Percentiles rank a stretch among this genome's conserved stretches.
Conservation (phyloP, 2,797 vertebrate species). For the Loriculus beryllinus region DNA sequence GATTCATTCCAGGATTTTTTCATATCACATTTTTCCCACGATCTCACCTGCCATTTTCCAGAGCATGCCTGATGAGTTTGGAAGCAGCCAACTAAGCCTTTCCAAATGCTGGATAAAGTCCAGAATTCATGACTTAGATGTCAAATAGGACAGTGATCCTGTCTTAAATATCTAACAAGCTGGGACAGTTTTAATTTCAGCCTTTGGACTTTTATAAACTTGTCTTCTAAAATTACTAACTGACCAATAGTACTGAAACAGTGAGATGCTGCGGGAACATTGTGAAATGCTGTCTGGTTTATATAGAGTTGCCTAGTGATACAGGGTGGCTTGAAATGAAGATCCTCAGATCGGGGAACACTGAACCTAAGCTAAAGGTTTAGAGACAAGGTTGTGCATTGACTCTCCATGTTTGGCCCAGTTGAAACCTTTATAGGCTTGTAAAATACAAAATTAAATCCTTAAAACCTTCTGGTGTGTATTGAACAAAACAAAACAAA, state of each 20-base stretch:
- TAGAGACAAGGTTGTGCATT: not conserved
- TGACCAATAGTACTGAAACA: not conserved
- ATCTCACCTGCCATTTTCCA: conserved; percentile 51
- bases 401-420: not conserved
- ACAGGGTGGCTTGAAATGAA: not conserved
- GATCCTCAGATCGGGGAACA: not conserved
- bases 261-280: not conserved
- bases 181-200: not conserved
- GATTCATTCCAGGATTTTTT: not conserved
- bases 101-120: conserved; percentile 6
- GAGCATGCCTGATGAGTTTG: conserved; percentile 13
- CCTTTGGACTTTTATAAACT: not conserved
- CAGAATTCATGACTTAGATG: not conserved
- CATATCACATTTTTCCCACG: conserved; percentile 31
- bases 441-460: not conserved
- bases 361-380: not conserved
- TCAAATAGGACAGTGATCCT: not conserved
- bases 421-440: not conserved
- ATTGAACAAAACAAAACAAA: not conserved
- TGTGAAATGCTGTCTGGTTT: not conserved
- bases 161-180: not conserved
- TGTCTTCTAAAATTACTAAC: not conserved
- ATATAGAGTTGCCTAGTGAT: not conserved
- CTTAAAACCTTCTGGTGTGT: not conserved
- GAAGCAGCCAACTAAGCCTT: not conserved